Conservation (phyloP, 2,797 vertebrate species). For the Chloroceryle inda region DNA sequence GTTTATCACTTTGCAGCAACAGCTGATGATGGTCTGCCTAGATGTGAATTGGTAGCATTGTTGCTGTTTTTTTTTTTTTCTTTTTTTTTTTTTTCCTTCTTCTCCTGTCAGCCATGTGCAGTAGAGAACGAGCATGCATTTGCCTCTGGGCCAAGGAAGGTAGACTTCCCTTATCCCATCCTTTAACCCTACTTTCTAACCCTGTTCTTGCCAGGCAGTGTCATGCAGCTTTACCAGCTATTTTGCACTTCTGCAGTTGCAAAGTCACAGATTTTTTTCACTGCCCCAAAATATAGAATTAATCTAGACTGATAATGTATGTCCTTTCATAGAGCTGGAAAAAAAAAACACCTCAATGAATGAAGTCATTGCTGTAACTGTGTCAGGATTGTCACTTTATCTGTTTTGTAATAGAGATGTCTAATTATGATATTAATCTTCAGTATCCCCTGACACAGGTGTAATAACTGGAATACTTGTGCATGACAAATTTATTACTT, state of each 20-base stretch:
- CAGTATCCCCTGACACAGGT: slow-evolving; percentile 41
- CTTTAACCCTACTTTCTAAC: neutral
- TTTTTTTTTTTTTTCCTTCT: no score
- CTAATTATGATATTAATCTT: slow-evolving; percentile 75
- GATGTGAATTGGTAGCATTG: neutral
- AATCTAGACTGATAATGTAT: neutral
- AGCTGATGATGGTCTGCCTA: neutral
- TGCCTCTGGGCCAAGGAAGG: neutral
- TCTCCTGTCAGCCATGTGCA: neutral
- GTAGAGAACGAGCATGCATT: fast-evolving
- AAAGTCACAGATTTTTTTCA: neutral
- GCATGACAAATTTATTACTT: slow-evolving; percentile 68
- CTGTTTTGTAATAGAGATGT: slow-evolving; percentile 35
- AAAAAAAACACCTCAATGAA: neutral
- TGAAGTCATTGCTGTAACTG: neutral
- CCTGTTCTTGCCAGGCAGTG: neutral
- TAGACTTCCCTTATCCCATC: neutral
- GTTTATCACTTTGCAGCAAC: neutral
- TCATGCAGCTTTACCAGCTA: neutral
- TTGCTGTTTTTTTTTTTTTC: no score
- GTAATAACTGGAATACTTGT: slow-evolving; percentile 18
- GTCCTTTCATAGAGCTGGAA: neutral
- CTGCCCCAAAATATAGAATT: neutral
- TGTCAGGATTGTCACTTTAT: neutral
- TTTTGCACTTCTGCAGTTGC: neutral